Base-by-base conservation (phyloP, 2,797 vertebrate genomes). In the Phrynocephalus vlangalii region DNA sequence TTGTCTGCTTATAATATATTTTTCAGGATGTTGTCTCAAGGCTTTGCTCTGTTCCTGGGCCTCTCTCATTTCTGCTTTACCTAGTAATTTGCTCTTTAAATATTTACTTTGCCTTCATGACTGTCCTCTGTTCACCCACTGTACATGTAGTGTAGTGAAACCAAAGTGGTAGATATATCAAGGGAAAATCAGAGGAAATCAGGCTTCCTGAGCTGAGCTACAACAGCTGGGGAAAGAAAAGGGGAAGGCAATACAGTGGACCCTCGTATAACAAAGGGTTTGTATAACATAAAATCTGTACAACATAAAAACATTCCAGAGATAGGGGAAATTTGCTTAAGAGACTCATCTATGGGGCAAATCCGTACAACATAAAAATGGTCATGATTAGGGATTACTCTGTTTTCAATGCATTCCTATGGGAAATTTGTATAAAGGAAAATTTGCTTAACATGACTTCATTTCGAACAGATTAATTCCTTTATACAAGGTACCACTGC, bases 1-100 rank as follows among this genome's bases (percentile, higher is more conserved):
- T 90, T 90, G 78, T 70, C 76, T 92, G 80, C 83, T 84, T 89
- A 70, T 22, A 88, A 56, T 81, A 67, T 86, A 86, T 86, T 86
- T 80, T 50, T 78, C 87, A 60, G 50, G 88, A 81, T 92, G 89
- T 91, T 90, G 1, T 83, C 94, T 87, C 50, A 76, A 91, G 77
- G 70, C 70, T 86, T 13, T 0, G 0, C 79, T 90, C 76, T 6
- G 86, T 56, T 13, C 8, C 52, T 56, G 52, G 52, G 13, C 52
- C 52, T 56, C 52, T 56, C 79, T 15, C 88, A 20, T 81, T 90
- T 86, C 63, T 66, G n/a, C 83, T 52, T 91, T 50, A 71, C 28
- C 56, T 79, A 73, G 63, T 84, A 81, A 44, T 95, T 90, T 90
- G 90, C 20, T 92, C 28, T 95, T 91, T 66, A 81, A 92, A 87